A percentile compares a stretch with the other conserved stretches of the same genome.
Evolutionary conservation across 2,797 vertebrate species (phyloP).

Genomic region (Glyptemys insculpta): DNA sequence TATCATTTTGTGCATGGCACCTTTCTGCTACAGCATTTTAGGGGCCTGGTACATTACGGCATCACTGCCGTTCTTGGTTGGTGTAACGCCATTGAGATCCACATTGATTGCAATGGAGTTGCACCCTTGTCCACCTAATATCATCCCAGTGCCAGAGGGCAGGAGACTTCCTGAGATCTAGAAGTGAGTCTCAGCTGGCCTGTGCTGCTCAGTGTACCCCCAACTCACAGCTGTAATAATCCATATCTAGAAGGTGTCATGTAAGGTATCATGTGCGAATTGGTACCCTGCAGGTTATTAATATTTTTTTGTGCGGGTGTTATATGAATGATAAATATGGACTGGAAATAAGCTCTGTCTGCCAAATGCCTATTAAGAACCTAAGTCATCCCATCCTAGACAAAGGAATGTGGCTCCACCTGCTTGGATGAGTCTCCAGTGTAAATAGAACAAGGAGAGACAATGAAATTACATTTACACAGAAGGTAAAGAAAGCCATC

Average conservation of each 20-base stretch:
- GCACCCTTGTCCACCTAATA: background rate
- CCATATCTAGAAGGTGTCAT: background rate
- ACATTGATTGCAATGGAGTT: background rate
- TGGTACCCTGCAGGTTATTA: background rate
- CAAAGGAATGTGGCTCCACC: background rate
- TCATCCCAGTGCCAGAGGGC: background rate
- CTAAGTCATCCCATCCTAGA: background rate
- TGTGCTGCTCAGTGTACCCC: background rate
- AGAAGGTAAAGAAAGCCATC: background rate
- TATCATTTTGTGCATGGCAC: background rate
- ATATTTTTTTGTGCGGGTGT: background rate
- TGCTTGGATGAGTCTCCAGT: background rate
- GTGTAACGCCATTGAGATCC: background rate
- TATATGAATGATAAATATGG: background rate
- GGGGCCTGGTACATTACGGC: background rate
- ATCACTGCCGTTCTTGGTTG: background rate
- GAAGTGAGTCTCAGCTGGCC: background rate
- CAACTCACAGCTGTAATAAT: background rate
- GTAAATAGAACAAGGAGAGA: background rate
- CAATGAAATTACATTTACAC: background rate
- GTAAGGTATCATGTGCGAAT: background rate
- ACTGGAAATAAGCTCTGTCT: background rate
- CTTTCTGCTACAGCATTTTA: constrained; percentile 14
- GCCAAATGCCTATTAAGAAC: too few relatives aligned
- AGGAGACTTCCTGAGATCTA: background rate